Evolutionary conservation across 2,888 invertebrate species (phyloP).

Genomic region (Bombyx huttoni): DNA sequence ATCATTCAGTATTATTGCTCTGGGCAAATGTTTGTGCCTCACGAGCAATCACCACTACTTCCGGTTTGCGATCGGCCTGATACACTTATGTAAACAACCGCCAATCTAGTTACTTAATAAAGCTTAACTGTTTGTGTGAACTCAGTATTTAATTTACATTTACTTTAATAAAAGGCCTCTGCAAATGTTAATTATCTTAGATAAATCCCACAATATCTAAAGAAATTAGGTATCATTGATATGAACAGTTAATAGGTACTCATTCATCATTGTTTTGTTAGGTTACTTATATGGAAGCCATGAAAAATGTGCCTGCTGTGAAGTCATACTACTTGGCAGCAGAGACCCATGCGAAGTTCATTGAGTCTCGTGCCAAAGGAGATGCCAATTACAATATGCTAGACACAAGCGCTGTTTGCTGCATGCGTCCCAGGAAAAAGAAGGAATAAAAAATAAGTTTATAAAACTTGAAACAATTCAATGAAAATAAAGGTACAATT

Average conservation of each 20-base stretch:
- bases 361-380: slow-evolving; percentile 76
- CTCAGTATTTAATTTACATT: too few species aligned
- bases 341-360: slow-evolving; percentile 81
- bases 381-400: slow-evolving; percentile 79
- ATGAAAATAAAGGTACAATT: slow-evolving; percentile 10
- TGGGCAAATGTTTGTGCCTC: too few species aligned
- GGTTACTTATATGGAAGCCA: slow-evolving; percentile 75
- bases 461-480: background rate
- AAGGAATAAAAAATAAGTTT: slow-evolving; percentile 33
- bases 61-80: too few species aligned
- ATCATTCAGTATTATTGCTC: too few species aligned
- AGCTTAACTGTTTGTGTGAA: background rate
- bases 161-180: too few species aligned
- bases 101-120: background rate
- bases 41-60: too few species aligned
- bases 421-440: slow-evolving; percentile 65
- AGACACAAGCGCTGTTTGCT: slow-evolving; percentile 54
- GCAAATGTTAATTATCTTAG: too few species aligned
- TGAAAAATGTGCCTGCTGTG: slow-evolving; percentile 80
- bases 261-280: slow-evolving; percentile 14
- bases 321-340: slow-evolving; percentile 76
- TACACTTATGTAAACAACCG: too few species aligned
- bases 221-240: background rate
- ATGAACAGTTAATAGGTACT: background rate
- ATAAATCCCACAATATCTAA: too few species aligned